These are phyloP conservation scores for Haliclona indistincta DNA, from an alignment of 37 sponge, comb jelly and placozoan species.

Conservation along the genomic window DNA sequence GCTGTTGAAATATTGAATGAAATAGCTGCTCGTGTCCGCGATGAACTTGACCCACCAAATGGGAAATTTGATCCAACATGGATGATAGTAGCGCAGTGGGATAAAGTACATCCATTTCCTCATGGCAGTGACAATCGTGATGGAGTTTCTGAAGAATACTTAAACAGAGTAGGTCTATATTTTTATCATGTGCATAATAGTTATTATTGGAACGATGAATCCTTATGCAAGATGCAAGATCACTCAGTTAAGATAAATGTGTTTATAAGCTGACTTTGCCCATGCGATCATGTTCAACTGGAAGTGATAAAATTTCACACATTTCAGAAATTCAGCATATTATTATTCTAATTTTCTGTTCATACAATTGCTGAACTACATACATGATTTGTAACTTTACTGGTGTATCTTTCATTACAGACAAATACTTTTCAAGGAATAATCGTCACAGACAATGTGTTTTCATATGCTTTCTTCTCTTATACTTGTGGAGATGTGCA, in stretches of 20 bases:
- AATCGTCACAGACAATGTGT: slow-evolving; percentile 32
- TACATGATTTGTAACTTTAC: too few species aligned
- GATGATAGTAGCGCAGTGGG: slow-evolving; percentile 5
- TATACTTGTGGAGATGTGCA: slow-evolving; percentile 30
- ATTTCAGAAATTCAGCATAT: too few species aligned
- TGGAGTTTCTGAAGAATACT: background rate
- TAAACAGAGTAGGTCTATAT: background rate
- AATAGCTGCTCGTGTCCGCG: background rate
- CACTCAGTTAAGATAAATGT: too few species aligned
- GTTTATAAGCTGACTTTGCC: too few species aligned
- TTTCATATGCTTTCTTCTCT: slow-evolving; percentile 47
- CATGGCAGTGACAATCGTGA: background rate
- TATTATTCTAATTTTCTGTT: too few species aligned
- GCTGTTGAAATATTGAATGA: background rate
- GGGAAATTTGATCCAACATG: background rate
- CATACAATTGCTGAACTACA: too few species aligned
- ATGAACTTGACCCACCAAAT: background rate
- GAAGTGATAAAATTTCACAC: too few species aligned
- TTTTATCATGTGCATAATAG: too few species aligned
- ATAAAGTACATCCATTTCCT: slow-evolving; percentile 10
- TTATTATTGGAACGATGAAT: too few species aligned
- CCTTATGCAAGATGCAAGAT: too few species aligned
- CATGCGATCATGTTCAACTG: too few species aligned
- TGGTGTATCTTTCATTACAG: too few species aligned
- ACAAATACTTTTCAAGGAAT: slow-evolving; percentile 52